Evolutionary conservation across 2,797 vertebrate species (phyloP).

Genomic region (Allobates femoralis): DNA sequence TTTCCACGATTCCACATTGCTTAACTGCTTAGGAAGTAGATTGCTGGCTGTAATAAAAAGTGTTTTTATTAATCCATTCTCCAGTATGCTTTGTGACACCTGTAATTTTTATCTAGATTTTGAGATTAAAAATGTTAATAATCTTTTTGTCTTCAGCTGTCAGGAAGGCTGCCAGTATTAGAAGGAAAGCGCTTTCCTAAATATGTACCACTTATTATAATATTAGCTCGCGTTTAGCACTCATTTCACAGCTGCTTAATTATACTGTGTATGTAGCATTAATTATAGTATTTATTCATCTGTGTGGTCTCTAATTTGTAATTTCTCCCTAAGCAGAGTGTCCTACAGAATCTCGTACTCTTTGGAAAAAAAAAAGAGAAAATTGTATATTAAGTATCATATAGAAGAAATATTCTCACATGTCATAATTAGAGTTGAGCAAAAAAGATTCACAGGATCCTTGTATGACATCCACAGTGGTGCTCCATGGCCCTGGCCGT

Average conservation of each 20-base stretch:
- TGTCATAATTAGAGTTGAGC: too few relatives aligned
- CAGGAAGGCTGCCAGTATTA: slow-evolving; percentile 57
- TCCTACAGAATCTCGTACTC: slow-evolving; percentile 16
- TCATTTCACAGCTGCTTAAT: slow-evolving; percentile 61
- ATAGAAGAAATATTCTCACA: not conserved
- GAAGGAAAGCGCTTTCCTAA: slow-evolving; percentile 48
- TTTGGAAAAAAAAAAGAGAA: not conserved
- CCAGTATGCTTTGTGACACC: slow-evolving; percentile 34
- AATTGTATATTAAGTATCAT: not conserved
- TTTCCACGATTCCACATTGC: slow-evolving; percentile 10
- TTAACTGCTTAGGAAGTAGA: slow-evolving; percentile 21
- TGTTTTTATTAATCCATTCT: slow-evolving; percentile 29
- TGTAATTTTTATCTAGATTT: slow-evolving; percentile 45
- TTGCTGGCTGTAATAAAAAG: slow-evolving; percentile 21
- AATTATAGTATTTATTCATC: slow-evolving; percentile 62
- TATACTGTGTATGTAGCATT: slow-evolving; percentile 58
- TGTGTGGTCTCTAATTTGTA: slow-evolving; percentile 50
- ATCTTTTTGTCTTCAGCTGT: slow-evolving; percentile 60
- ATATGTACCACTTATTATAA: slow-evolving; percentile 59
- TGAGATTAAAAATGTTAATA: slow-evolving; percentile 51
- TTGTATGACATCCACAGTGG: too few relatives aligned
- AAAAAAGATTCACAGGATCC: too few relatives aligned
- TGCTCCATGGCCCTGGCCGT: too few relatives aligned
- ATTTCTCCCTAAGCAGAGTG: slow-evolving; percentile 35
- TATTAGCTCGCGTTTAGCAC: slow-evolving; percentile 55